Evolutionary conservation across 1,140 invertebrate species (phyloP).

Genomic region (Zaprionus capensis): DNA sequence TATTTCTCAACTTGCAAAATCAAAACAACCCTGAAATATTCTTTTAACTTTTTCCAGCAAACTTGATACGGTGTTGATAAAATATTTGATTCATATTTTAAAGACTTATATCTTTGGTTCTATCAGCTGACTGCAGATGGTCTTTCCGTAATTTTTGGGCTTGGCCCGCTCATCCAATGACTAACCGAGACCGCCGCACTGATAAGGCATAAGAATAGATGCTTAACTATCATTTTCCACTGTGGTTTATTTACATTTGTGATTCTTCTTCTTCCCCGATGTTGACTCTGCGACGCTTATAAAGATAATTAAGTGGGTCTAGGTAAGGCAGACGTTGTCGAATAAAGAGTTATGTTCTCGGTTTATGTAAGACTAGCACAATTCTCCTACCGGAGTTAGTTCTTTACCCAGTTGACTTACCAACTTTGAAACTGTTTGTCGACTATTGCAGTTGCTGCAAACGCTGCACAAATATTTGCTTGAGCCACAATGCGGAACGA

Average conservation of each 20-base stretch:
- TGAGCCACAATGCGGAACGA: not conserved
- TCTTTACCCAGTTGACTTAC: slow-evolving; percentile 50
- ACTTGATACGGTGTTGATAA: not conserved
- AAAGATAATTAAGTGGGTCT: slow-evolving; percentile 73
- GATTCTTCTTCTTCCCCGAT: slow-evolving; percentile 34
- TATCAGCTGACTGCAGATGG: not conserved
- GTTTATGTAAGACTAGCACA: slow-evolving; percentile 53
- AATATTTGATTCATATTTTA: not conserved
- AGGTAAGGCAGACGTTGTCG: slow-evolving; percentile 49
- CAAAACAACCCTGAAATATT: not conserved
- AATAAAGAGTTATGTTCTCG: slow-evolving; percentile 56
- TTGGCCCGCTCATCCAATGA: slow-evolving; percentile 45
- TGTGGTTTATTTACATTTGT: slow-evolving; percentile 53
- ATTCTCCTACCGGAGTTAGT: not conserved
- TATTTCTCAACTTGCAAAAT: not conserved
- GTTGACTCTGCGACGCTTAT: slow-evolving; percentile 40
- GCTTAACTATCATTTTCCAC: slow-evolving; percentile 37
- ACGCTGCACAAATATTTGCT: slow-evolving; percentile 48
- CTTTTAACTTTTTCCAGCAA: not conserved
- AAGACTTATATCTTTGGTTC: not conserved
- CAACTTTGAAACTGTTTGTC: slow-evolving; percentile 36
- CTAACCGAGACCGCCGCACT: slow-evolving; percentile 11
- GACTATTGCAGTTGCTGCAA: slow-evolving; percentile 47
- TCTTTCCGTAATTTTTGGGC: slow-evolving; percentile 2
- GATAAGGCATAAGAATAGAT: slow-evolving; percentile 49